Percentiles rank a stretch among this genome's conserved stretches.
Evolutionary conservation across 1,140 invertebrate species (phyloP).

Genomic region (Calycopis cecrops): DNA sequence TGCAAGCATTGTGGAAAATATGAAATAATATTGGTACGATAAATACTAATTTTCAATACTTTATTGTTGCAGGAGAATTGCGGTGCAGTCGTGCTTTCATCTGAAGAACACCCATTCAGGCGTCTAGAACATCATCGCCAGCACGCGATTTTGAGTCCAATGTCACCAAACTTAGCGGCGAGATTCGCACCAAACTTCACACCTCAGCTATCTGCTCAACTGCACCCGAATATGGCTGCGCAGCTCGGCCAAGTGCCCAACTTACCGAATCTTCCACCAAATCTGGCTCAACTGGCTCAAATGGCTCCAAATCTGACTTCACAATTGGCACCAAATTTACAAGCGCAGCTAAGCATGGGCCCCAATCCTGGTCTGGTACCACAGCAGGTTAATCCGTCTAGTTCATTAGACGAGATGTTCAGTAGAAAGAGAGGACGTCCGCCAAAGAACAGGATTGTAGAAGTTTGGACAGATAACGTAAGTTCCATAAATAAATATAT

Average conservation of each 20-base stretch:
- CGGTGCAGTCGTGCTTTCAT: constrained; percentile 86
- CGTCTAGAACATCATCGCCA: constrained; percentile 93
- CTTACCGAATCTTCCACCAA: constrained; percentile 56
- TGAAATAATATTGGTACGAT: too few species aligned
- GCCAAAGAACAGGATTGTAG: constrained; percentile 93
- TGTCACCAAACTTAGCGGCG: constrained; percentile 77
- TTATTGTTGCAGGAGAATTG: constrained; percentile 84
- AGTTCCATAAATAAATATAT: constrained; percentile 49
- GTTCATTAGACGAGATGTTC: constrained; percentile 90
- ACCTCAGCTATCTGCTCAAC: constrained; percentile 58
- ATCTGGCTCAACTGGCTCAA: constrained; percentile 64
- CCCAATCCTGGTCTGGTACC: constrained; percentile 51
- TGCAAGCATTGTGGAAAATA: too few species aligned
- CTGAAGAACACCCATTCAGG: constrained; percentile 87
- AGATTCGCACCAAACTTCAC: constrained; percentile 67
- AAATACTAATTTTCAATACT: too few species aligned
- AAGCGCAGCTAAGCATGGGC: constrained; percentile 60
- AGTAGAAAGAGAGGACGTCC: constrained; percentile 92
- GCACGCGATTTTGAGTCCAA: constrained; percentile 79
- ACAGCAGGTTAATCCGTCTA: constrained; percentile 80
- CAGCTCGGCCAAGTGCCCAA: constrained; percentile 62
- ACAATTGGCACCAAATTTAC: constrained; percentile 56
- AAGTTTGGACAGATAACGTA: constrained; percentile 90
- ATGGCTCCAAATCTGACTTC: constrained; percentile 73
- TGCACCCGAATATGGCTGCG: constrained; percentile 66